Percentiles rank a stretch among this genome's conserved stretches.
These are phyloP conservation scores for Hoplostethus mediterraneus DNA, from an alignment of 2,797 vertebrate species.

Conservation along the genomic window DNA sequence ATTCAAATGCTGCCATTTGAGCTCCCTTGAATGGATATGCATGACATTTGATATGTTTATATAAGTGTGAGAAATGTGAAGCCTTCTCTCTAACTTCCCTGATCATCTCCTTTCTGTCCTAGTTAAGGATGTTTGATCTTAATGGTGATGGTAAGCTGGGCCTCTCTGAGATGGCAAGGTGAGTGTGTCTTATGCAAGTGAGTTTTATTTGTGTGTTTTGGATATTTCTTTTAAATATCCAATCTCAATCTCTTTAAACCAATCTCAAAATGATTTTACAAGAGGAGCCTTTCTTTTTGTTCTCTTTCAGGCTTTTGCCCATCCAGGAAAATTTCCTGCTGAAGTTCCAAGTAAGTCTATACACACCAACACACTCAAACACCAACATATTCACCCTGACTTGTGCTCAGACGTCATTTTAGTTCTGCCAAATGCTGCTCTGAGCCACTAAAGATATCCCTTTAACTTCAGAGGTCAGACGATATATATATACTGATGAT, in stretches of 20 bases:
- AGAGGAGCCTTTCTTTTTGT: constrained; percentile 21
- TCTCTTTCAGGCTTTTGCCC: constrained; percentile 89
- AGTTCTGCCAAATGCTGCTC: background rate
- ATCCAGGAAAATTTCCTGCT: constrained; percentile 97
- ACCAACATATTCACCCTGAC: background rate
- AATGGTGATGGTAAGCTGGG: constrained; percentile 97
- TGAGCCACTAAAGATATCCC: background rate
- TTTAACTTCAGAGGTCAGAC: background rate
- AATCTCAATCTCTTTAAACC: too few relatives aligned
- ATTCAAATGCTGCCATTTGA: too few relatives aligned
- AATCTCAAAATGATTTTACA: background rate
- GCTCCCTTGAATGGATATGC: too few relatives aligned
- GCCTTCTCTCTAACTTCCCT: constrained; percentile 4
- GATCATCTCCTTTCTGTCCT: constrained; percentile 51
- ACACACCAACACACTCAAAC: background rate
- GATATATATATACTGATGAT: background rate
- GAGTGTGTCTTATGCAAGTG: constrained; percentile 43
- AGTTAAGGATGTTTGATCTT: constrained; percentile 97
- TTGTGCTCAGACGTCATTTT: background rate
- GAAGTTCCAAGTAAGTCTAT: constrained; percentile 91
- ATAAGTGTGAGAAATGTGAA: too few relatives aligned
- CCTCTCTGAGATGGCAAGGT: constrained; percentile 98
- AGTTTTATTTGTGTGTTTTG: background rate
- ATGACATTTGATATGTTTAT: too few relatives aligned
- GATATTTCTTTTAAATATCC: background rate